Evolutionary conservation across 2,797 vertebrate species (phyloP).

Genomic region (Phrynocephalus forsythii): DNA sequence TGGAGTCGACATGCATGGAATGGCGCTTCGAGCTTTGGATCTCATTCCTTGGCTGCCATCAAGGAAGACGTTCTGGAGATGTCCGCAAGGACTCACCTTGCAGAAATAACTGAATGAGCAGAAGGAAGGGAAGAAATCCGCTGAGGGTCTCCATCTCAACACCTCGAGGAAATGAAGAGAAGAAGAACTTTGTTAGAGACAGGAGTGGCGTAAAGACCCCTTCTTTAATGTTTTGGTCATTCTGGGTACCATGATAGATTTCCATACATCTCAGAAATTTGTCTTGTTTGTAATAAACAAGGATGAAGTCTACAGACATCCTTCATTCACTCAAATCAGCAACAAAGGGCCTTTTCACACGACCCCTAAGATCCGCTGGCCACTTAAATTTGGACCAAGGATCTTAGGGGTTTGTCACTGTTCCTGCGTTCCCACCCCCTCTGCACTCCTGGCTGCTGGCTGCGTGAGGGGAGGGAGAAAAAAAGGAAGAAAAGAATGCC

Average conservation of each 20-base stretch:
- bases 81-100: neutral
- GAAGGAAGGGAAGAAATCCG: neutral
- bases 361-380: no score
- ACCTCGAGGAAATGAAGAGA: neutral
- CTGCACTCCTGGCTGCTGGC: no score
- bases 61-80: neutral
- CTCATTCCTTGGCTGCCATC: neutral
- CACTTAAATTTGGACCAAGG: no score
- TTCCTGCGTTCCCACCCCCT: no score
- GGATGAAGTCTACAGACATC: no score
- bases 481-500: no score
- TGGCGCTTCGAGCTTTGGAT: neutral
- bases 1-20: no score
- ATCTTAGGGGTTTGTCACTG: no score
- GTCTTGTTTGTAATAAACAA: neutral
- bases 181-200: neutral
- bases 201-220: neutral
- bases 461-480: no score
- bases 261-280: neutral
- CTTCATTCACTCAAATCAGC: no score
- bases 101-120: neutral
- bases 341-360: no score
- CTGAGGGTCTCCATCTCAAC: neutral
- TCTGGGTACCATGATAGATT: neutral
- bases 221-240: neutral